Base-by-base conservation (phyloP, 2,797 vertebrate genomes). In the Falco rusticolus region DNA sequence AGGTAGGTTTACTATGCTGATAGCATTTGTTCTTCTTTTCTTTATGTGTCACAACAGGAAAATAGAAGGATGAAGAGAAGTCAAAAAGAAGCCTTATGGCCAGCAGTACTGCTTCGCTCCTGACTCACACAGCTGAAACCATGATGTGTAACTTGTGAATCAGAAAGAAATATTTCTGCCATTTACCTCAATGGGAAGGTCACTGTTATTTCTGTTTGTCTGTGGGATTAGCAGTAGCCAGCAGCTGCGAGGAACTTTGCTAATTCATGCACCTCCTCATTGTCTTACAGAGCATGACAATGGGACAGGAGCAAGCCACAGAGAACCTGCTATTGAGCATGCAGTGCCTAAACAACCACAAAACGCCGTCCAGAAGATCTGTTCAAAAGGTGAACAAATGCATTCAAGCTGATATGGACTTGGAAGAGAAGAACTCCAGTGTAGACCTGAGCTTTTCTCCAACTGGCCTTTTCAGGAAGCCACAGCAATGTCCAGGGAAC, bases 281-380 rank as follows among this genome's bases (percentile, higher is more conserved):
- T 96, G 31, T 81, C 29, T 92, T 12, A 9, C 56, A 98, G 97
- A 95, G 51, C 83, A 97, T 54, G 97, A 98, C 72, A 98, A 98
- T 76, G 98, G 98, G 48, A 96, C 94, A 84, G 63, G 99, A 82
- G 64, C 99, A 98, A 94, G 95, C 98, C 77, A 95, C 94, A 43
- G 98, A 99, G 93, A 98, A 98, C 50, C 97, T 99, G 60, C 91
- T 98, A 71, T 97, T 98, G 57, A 94, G 94, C 48, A 98, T 98
- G 93, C 87, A 97, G 29, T 83, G 94, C 29, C 64, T 86, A 12
- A 96, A 84, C 53, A 94, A n/a, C 22, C 37, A 16, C 68, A 13
- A 91, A 97, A 15, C 84, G 97, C 25, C 34, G 93, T 50, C 97
- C 96, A 84, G 95, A 97, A 43, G 86, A 41, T 76, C 68, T 74